These are phyloP conservation scores for Drosophila tsacasi DNA, from an alignment of 1,140 invertebrate genomes.

Conservation along the genomic window DNA sequence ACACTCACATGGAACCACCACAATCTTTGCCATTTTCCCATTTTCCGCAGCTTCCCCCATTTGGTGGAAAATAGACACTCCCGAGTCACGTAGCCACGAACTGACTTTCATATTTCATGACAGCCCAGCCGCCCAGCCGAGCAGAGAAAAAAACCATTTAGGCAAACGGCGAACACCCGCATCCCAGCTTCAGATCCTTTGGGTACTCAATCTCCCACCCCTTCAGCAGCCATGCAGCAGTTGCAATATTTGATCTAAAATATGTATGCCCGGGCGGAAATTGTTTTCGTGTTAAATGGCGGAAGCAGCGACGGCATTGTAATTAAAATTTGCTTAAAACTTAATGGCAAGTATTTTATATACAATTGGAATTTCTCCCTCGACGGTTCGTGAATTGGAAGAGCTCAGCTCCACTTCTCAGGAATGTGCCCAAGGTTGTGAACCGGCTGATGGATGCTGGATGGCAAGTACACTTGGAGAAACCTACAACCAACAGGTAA, in stretches of 20 bases:
- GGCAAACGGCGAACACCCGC: slow-evolving; percentile 21
- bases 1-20: background rate
- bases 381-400: slow-evolving; percentile 1
- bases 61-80: slow-evolving; percentile 35
- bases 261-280: slow-evolving; percentile 64
- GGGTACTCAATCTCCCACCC: background rate
- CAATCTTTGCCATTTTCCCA: slow-evolving; percentile 7
- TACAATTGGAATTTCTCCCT: slow-evolving; percentile 35
- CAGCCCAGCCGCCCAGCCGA: slow-evolving; percentile 21
- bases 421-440: slow-evolving; percentile 21
- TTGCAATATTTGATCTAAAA: slow-evolving; percentile 61
- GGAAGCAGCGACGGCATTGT: slow-evolving; percentile 57
- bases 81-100: slow-evolving; percentile 59
- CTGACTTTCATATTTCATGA: slow-evolving; percentile 66
- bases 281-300: slow-evolving; percentile 64
- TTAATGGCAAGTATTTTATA: slow-evolving; percentile 55
- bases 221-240: slow-evolving; percentile 23
- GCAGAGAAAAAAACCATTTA: slow-evolving; percentile 27
- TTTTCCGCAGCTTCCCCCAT: background rate
- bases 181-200: slow-evolving; percentile 10
- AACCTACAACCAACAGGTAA: background rate
- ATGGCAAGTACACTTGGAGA: background rate
- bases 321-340: slow-evolving; percentile 71
- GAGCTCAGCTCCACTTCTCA: background rate
- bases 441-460: background rate